Evolutionary conservation across 2,797 vertebrate species (phyloP), one percentile per base, ranked within the genome.

Genomic region (Dendrocincla fuliginosa): DNA sequence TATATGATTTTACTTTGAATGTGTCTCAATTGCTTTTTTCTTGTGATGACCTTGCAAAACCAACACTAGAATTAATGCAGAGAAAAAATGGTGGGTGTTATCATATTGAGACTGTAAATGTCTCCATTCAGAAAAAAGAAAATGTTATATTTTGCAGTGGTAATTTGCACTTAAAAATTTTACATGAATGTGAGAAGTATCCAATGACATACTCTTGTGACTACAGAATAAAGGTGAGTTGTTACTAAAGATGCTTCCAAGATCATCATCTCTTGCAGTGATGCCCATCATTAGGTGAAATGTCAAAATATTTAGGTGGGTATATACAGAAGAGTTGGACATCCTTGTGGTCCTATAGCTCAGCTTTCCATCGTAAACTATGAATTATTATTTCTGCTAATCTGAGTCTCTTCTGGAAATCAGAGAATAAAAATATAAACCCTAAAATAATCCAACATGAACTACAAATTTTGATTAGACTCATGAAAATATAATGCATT

Each of bases 231-330:
- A 60, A 5, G 4, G 2, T 52, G 46, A 68, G 2, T 25, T 67
- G 3, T 80, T 63, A 55, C 10, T 70, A 50, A 63, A 15, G 37
- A 74, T 23, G 20, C 10, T 88, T 5, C 24, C 25, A 53, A 49
- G 32, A 57, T 39, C 6, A 56, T 59, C 10, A 84, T 47, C 18
- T 19, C 39, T 82, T 73, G 37, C 13, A 85, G 30, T 55, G 37
- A 88, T 84, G 44, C 91, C 67, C 93, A 37, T 68, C 25, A 13
- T 75, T 86, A 83, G 44, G 64, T 90, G 65, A 91, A 95, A 90
- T 57, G 89, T 92, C 94, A 89, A 96, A 96, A 95, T 97, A 93
- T 78, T 73, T 73, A 60, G 27, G 56, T 81, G 27, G 64, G 30
- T 87, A 23, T 33, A 84, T 85, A 30, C 27, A 79, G 50, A 80